Evolutionary conservation across 2,888 invertebrate genomes (phyloP), one percentile per base, ranked within the genome.

Genomic region (Macrosiphum euphorbiae): DNA sequence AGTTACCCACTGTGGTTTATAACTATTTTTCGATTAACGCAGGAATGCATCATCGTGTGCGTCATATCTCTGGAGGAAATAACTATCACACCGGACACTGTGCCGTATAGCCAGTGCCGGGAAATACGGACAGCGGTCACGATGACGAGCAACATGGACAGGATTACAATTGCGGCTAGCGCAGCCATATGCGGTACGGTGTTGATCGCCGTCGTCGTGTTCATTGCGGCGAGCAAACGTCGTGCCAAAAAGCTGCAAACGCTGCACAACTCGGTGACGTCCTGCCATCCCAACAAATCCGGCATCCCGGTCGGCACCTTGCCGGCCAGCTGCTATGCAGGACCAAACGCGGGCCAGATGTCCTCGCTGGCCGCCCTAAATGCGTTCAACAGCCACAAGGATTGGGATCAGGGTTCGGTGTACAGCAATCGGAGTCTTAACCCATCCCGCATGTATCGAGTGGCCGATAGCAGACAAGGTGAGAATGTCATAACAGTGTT

Each of bases 31-130:
- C 8, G 7, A 35, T 35, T 78, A 8, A 28, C 4, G 44, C 96
- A 98, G 97, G 98, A 99, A 96, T 98, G 98, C 96, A 98, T 99
- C 95, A 97, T 99, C 95, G 98, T 99, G 95, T 99, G 99, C 96
- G 98, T 99, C 94, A 98, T 98, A 95, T 98, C 98, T 93, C 96
- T 98, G 95, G 98, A 98, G 96, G 98, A 98, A 96, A 97, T 98
- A 94, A 97, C 98, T 96, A 97, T 98, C n/a, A 98, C 98, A 94
- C 98, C 98, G 78, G 98, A 98, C 95, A 97, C 97, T 95, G 98
- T 98, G 94, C 98, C 98, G 90, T 98, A 97, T 96, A 97, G 97
- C 94, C 98, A 98, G 96, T 99, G 99, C 95, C 97, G 98, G 92
- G 99, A 99, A 96, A 98, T 98, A 94, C 97, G 98, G 95, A 98